Conservation (phyloP, 30 jellyfish, hydroid and myxozoan species). For the Pelagia noctiluca region DNA sequence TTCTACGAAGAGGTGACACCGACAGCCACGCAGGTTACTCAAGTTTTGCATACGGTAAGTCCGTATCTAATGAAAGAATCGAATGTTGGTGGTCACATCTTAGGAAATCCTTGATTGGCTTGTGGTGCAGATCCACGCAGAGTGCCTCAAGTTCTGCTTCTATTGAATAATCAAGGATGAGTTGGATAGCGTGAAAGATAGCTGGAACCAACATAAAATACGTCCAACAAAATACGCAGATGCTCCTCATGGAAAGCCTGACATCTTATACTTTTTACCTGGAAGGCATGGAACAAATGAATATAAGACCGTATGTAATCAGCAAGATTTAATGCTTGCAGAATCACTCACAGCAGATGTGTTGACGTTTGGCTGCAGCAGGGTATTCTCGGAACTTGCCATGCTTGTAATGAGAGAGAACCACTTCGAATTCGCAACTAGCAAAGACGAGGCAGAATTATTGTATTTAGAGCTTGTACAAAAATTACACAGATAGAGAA, state of each 20-base stretch:
- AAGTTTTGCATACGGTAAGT: constrained; percentile 14
- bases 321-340: not conserved
- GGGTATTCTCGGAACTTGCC: too few relatives aligned
- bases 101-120: not conserved
- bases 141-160: constrained; percentile 10
- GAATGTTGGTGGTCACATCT: constrained; percentile 23
- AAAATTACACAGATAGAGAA: not conserved
- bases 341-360: too few relatives aligned
- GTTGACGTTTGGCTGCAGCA: too few relatives aligned
- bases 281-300: constrained; percentile 15
- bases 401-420: not conserved
- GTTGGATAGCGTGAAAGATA: constrained; percentile 2
- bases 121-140: not conserved
- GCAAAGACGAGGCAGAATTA: too few relatives aligned
- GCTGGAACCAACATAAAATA: not conserved
- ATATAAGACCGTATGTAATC: constrained; percentile 1
- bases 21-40: constrained; percentile 11
- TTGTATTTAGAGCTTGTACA: not conserved
- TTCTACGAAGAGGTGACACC: constrained; percentile 8
- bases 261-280: constrained; percentile 6
- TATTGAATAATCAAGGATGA: not conserved
- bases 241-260: constrained; percentile 18
- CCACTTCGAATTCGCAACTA: too few relatives aligned
- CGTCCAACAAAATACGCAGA: constrained; percentile 9
- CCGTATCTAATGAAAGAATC: constrained; percentile 9